Conservation (phyloP, 2,888 invertebrate species). For the Tenthredo amoena region DNA sequence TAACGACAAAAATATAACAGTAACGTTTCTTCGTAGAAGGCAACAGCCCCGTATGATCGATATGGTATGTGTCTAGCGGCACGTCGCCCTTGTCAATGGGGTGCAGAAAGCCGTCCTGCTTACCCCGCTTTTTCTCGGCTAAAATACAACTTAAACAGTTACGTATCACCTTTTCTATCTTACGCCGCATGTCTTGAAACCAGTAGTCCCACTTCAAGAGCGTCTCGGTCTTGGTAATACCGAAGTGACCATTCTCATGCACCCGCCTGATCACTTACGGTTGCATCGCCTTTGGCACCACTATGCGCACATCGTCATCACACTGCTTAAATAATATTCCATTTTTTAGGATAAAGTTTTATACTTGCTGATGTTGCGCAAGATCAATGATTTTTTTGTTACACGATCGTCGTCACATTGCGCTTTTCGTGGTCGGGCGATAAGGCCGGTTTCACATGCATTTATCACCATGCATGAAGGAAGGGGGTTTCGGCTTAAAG, state of each 20-base stretch:
- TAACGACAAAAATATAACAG: conserved; percentile 63
- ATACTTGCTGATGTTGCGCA: background rate
- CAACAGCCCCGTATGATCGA: conserved; percentile 68
- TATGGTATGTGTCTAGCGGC: conserved; percentile 65
- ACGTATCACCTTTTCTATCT: conserved; percentile 37
- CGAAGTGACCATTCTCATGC: conserved; percentile 53
- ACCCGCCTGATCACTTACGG: conserved; percentile 48
- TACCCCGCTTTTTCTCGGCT: conserved; percentile 60
- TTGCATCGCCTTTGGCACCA: conserved; percentile 51
- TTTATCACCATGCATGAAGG: conserved; percentile 29
- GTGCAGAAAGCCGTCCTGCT: conserved; percentile 64
- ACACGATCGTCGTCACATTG: conserved; percentile 40
- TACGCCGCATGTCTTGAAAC: conserved; percentile 35
- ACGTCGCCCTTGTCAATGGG: conserved; percentile 61
- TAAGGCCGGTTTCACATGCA: conserved; percentile 33
- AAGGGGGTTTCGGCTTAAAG: conserved; percentile 55
- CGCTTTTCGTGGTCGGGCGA: conserved; percentile 37
- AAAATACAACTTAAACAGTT: conserved; percentile 63
- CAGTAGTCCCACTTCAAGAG: conserved; percentile 53
- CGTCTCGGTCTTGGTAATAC: conserved; percentile 34
- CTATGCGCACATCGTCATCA: conserved; percentile 49
- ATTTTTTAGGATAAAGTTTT: background rate
- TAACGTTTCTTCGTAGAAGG: conserved; percentile 65
- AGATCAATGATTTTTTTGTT: background rate
- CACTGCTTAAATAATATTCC: conserved; percentile 10